Percentiles rank a stretch among this genome's conserved stretches.
Evolutionary conservation across 2,888 invertebrate genomes (phyloP).

Genomic region (Anaspis maculata): DNA sequence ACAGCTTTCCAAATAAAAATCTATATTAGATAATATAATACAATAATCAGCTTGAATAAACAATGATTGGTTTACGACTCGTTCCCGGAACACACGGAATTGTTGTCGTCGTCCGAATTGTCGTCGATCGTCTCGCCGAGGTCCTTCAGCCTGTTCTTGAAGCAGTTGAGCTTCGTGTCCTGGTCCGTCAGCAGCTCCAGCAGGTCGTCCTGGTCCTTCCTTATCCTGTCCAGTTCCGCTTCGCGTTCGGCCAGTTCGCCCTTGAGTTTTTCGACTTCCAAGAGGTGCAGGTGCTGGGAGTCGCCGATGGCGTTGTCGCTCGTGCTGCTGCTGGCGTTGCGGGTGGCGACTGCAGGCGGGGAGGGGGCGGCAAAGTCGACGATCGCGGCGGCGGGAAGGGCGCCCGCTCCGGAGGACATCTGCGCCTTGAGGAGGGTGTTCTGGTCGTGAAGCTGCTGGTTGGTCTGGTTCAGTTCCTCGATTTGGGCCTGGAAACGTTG

Average conservation of each 20-base stretch:
- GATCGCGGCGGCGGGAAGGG: no score
- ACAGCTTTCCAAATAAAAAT: no score
- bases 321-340: no score
- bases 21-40: no score
- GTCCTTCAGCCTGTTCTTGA: conserved; percentile 36
- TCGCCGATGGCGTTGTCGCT: neutral
- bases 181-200: conserved; percentile 85
- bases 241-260: conserved; percentile 37
- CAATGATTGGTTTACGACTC: no score
- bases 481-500: conserved; percentile 42
- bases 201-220: conserved; percentile 90
- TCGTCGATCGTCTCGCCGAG: conserved; percentile 37
- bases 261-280: conserved; percentile 27
- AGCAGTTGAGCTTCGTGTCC: conserved; percentile 45
- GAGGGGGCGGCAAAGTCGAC: no score
- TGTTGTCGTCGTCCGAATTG: conserved; percentile 34
- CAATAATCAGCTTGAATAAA: no score
- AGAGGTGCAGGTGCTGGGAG: neutral
- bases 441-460: conserved; percentile 75
- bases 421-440: conserved; percentile 77
- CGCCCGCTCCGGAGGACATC: conserved; percentile 5
- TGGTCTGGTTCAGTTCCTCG: conserved; percentile 59
- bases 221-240: conserved; percentile 55
- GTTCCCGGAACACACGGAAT: no score
- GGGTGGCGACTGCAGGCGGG: no score